Evolutionary conservation across 1,140 invertebrate species (phyloP), one percentile per base, ranked within the genome.

Genomic region (Apis dorsata): DNA sequence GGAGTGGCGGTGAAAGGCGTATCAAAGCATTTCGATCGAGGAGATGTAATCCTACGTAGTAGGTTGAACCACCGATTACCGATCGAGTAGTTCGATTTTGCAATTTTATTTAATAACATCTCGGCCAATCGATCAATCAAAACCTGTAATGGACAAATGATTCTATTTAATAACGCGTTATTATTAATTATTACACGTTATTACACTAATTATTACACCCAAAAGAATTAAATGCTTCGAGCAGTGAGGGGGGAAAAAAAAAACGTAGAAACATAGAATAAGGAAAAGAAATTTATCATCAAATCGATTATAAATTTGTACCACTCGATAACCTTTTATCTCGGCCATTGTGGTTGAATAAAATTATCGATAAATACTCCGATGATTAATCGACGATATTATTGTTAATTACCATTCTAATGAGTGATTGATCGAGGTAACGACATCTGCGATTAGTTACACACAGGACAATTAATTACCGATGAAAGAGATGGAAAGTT

Each of bases 371-470:
- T 83, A 83, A 83, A 76, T 83, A 83, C 68, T 57, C 34, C 9
- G 51, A 55, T 78, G 81, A 83, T 83, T 83, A 72, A 83, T 83
- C 76, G 76, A 57, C 66, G 81, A 17, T 21, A 17, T 79, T 83
- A 83, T 78, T 78, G 81, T 78, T 78, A 78, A 83, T 83, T 83
- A 66, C 66, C 60, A 69, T 79, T 83, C 75, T 83, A 79, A 83
- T 65, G 68, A 83, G 76, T 83, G 81, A 83, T 83, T 79, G 76
- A 83, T 83, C 76, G 76, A 59, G 59, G 59, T 12, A 83, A 72
- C 60, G 75, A 78, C 81, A 77, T 19, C 69, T 60, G 81, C 81
- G 76, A 83, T 83, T 83, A 79, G 81, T 71, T 62, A 49, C 51
- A 65, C 75, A 28, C 51, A 34, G 81, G 17, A 34, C 68, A 83